Percentiles rank a stretch among this genome's conserved stretches.
Evolutionary conservation across 2,797 vertebrate species (phyloP).

Genomic region (Rhyacichthys aspro): DNA sequence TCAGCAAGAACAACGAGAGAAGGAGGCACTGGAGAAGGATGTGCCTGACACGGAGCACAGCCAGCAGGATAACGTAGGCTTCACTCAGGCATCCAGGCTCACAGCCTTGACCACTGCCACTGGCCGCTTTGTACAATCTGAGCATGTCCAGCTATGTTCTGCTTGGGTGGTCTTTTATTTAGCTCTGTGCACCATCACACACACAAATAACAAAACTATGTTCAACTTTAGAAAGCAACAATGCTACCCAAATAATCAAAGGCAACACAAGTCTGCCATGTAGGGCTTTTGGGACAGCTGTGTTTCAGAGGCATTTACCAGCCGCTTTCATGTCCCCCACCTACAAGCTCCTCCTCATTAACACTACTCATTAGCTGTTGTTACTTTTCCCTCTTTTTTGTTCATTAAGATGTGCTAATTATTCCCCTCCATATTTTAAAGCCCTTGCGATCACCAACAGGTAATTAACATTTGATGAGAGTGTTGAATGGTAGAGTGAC

Average conservation of each 20-base stretch:
- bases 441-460: slow-evolving; percentile 69
- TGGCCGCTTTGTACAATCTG: slow-evolving; percentile 51
- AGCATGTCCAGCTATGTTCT: slow-evolving; percentile 45
- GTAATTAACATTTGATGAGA: slow-evolving; percentile 79
- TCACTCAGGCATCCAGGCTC: slow-evolving; percentile 57
- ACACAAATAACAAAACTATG: slow-evolving; percentile 6
- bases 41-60: slow-evolving; percentile 70
- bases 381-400: slow-evolving; percentile 68
- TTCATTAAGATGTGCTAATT: slow-evolving; percentile 85
- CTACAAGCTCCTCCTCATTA: slow-evolving; percentile 73
- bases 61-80: slow-evolving; percentile 65
- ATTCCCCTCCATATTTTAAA: slow-evolving; percentile 80
- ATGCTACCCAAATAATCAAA: slow-evolving; percentile 11
- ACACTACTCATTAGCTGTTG: slow-evolving; percentile 77
- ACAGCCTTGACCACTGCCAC: slow-evolving; percentile 76
- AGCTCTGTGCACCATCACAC: slow-evolving; percentile 27
- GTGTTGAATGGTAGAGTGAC: slow-evolving; percentile 64
- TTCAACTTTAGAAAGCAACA: slow-evolving; percentile 5
- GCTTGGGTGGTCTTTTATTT: slow-evolving; percentile 77
- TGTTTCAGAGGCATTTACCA: slow-evolving; percentile 79
- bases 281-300: slow-evolving; percentile 60
- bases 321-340: slow-evolving; percentile 76
- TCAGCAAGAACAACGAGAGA: slow-evolving; percentile 45
- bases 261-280: slow-evolving; percentile 44
- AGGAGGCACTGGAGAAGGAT: slow-evolving; percentile 58